phyloP scores from a whole-genome alignment of 2,113 vertebrate genomes.

The Ibidorhyncha struthersii region DNA sequence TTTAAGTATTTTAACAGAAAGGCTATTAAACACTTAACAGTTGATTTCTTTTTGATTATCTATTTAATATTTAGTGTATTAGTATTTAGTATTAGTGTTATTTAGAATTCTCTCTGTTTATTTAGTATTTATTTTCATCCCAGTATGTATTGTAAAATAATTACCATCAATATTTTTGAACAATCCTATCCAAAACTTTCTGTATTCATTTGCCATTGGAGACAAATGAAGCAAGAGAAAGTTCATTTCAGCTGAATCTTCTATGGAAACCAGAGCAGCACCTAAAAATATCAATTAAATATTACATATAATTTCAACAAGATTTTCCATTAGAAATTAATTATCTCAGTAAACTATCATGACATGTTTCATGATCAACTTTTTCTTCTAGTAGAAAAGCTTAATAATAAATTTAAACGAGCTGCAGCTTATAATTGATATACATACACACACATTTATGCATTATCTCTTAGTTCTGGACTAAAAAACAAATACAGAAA shows the following conservation, averaged over 20 bases:
- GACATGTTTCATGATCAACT: not conserved
- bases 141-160: not conserved
- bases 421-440: not conserved
- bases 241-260: constrained; percentile 78
- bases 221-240: constrained; percentile 84
- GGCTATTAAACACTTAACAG: not conserved
- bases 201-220: constrained; percentile 72
- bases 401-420: not conserved
- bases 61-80: not conserved
- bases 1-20: not conserved
- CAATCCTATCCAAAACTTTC: constrained; percentile 90
- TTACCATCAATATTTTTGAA: constrained; percentile 88
- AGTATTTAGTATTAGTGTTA: not conserved
- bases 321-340: not conserved
- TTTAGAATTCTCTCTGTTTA: not conserved
- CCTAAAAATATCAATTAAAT: constrained; percentile 68
- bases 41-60: not conserved
- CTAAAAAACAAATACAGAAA: not conserved
- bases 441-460: not conserved
- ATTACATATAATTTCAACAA: not conserved
- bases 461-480: not conserved
- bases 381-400: not conserved
- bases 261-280: constrained; percentile 82
- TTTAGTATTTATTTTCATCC: not conserved
- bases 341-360: not conserved